Conservation (phyloP, 2,888 invertebrate genomes). For the Drosophila pegasa region DNA sequence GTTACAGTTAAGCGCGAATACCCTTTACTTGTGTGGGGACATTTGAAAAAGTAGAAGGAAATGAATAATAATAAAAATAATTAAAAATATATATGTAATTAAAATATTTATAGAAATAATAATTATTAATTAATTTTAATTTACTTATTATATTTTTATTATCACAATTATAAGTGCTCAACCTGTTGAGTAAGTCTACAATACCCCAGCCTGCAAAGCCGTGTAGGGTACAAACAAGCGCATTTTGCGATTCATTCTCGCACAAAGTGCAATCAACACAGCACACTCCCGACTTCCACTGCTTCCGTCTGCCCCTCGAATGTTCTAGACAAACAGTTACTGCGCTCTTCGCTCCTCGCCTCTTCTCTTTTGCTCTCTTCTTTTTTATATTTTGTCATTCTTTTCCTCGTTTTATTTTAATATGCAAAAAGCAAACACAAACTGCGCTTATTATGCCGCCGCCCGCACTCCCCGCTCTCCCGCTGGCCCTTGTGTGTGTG, state of each 20-base stretch:
- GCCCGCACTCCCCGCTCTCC: conserved; percentile 26
- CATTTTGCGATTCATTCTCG: conserved; percentile 52
- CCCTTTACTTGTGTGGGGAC: conserved; percentile 14
- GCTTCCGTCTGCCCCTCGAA: conserved; percentile 3
- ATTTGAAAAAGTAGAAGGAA: too few relatives aligned
- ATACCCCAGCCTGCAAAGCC: conserved; percentile 14
- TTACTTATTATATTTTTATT: not conserved
- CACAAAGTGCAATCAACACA: conserved; percentile 70
- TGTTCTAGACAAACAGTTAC: not conserved
- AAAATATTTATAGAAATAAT: not conserved
- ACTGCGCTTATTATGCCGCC: conserved; percentile 79
- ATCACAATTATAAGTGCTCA: not conserved
- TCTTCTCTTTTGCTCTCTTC: conserved; percentile 21
- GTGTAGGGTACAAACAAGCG: conserved; percentile 39
- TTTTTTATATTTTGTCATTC: conserved; percentile 46
- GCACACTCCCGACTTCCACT: conserved; percentile 28
- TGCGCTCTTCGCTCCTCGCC: not conserved
- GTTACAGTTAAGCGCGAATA: conserved; percentile 13
- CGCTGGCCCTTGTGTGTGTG: not conserved
- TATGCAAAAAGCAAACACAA: conserved; percentile 61
- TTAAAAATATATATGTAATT: not conserved
- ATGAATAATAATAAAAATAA: not conserved
- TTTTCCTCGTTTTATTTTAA: conserved; percentile 20
- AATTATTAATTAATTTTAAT: not conserved
- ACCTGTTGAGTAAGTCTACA: conserved; percentile 18